Base-by-base conservation (phyloP, 1,140 invertebrate species). In the Drosophila malerkotliana region DNA sequence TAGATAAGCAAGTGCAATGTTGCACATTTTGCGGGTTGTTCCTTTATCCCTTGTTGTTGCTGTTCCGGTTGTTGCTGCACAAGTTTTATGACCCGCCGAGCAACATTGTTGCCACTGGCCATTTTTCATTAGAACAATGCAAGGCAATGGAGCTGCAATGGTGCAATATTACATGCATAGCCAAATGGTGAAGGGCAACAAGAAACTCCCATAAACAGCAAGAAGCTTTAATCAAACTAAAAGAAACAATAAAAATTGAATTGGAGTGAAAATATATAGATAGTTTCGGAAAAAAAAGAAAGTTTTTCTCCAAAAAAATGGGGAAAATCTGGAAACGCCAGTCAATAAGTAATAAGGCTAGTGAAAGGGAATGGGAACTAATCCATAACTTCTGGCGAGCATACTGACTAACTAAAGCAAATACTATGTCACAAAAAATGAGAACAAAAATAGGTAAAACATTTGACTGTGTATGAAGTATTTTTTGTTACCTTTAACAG, bases 121-220 rank as follows among this genome's bases (percentile, higher is more conserved):
- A 82, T 82, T 82, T 82, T 82, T 82, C 79, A 82, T 82, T 78
- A 74, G 79, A 74, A 82, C 79, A 83, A 82, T 74, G 79, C 79
- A 83, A 82, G 69, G 79, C 79, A 78, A 75, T 49, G 60, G 41
- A 75, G 48, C 69, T 62, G 72, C 60, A 14, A 59, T 62, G 72
- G 59, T 12, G 53, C 71, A 49, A 69, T 69, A 57, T 66, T 66
- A 57, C 71, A 75, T 66, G 72, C 69, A 52, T n/a, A 51, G 56
- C 60, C 24, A 63, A 37, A 37, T 41, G 54, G 48, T 32, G 63
- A 63, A 53, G 64, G 53, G 26, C 63, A 32, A 37, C n/a, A 47
- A 28, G 28, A 9, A 12, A 0, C 14, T 7, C 15, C 18, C 47
- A 28, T 51, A 41, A 55, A 49, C 67, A 48, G 15, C 34, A 2